These are phyloP conservation scores for Entomyzon cyanotis DNA, from an alignment of 2,113 vertebrate species.

Conservation along the genomic window DNA sequence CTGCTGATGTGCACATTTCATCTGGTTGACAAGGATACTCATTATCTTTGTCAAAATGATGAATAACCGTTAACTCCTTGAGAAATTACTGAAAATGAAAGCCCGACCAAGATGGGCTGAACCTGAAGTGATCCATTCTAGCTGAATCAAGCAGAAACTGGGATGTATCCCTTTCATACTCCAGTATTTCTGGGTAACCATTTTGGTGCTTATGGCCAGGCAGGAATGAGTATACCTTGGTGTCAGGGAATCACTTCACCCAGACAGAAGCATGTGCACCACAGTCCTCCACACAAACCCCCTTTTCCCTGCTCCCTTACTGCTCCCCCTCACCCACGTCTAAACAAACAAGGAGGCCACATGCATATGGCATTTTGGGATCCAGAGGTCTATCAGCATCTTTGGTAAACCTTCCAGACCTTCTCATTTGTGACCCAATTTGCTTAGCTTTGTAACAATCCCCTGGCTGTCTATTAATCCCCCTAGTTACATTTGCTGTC, in stretches of 20 bases:
- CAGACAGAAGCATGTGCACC: not conserved
- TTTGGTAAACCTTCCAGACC: not conserved
- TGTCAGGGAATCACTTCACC: not conserved
- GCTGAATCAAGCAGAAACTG: not conserved
- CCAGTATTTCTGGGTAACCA: not conserved
- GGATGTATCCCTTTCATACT: not conserved
- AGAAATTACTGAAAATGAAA: not conserved
- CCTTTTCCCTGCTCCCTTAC: not conserved
- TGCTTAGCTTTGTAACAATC: not conserved
- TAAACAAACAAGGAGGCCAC: not conserved
- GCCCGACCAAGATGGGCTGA: not conserved
- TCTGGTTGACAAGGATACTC: not conserved
- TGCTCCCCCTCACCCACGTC: fast-evolving
- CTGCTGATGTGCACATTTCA: not conserved
- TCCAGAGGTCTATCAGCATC: not conserved
- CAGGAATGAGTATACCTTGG: not conserved
- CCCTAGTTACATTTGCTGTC: not conserved
- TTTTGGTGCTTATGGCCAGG: not conserved
- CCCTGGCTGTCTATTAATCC: fast-evolving
- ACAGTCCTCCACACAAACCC: not conserved
- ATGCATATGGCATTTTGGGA: not conserved
- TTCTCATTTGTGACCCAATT: not conserved
- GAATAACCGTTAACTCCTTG: not conserved
- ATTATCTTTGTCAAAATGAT: not conserved
- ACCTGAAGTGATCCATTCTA: not conserved